phyloP scores from a whole-genome alignment of 2,888 invertebrate genomes.

The Drosophila anomelani region DNA sequence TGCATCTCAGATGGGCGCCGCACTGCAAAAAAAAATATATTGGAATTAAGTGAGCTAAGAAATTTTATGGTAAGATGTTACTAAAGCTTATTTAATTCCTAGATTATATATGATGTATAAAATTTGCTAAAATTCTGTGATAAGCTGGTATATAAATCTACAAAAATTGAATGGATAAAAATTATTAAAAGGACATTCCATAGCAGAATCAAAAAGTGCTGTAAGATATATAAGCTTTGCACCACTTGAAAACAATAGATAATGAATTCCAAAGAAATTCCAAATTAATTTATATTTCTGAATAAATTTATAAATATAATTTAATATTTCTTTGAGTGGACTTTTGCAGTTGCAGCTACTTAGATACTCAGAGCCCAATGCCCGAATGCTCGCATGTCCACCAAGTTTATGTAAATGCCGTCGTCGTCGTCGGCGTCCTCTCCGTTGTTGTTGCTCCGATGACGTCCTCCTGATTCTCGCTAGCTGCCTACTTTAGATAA shows the following conservation, averaged over 20 bases:
- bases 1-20: slow-evolving; percentile 54
- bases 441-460: slow-evolving; percentile 46
- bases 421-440: slow-evolving; percentile 52
- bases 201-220: too few relatives aligned
- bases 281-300: too few relatives aligned
- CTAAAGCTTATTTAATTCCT: background rate
- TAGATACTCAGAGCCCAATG: slow-evolving; percentile 1
- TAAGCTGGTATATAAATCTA: background rate
- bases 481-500: slow-evolving; percentile 69
- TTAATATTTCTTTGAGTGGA: background rate
- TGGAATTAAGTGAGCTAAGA: too few relatives aligned
- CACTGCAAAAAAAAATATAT: background rate
- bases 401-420: slow-evolving; percentile 72
- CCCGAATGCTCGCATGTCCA: slow-evolving; percentile 50
- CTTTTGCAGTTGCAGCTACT: slow-evolving; percentile 50
- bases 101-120: background rate
- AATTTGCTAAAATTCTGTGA: background rate
- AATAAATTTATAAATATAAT: too few relatives aligned
- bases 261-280: background rate
- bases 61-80: background rate
- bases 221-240: too few relatives aligned
- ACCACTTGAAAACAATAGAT: too few relatives aligned
- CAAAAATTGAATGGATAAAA: background rate
- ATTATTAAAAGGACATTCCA: too few relatives aligned
- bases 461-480: slow-evolving; percentile 54